Evolutionary conservation across 2,888 invertebrate species (phyloP).

Genomic region (Callinectes sapidus): DNA sequence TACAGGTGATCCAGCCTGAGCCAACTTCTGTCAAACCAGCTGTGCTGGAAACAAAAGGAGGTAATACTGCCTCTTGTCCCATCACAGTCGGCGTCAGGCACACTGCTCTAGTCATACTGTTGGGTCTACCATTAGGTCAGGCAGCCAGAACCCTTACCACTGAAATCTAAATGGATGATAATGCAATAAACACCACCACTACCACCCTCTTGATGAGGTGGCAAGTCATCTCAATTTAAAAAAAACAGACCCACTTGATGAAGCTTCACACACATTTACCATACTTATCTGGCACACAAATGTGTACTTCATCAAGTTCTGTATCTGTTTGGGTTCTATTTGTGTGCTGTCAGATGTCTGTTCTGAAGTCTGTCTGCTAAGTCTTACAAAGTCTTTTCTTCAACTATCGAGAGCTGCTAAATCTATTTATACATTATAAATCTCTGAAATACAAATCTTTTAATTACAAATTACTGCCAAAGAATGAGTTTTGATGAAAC

Average conservation of each 20-base stretch:
- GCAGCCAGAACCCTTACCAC: slow-evolving; percentile 55
- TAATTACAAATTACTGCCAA: not conserved
- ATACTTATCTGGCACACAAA: not conserved
- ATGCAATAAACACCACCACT: not conserved
- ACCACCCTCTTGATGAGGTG: slow-evolving; percentile 4
- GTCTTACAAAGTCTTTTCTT: slow-evolving; percentile 45
- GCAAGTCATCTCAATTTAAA: not conserved
- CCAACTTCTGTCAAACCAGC: slow-evolving; percentile 43
- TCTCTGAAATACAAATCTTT: not conserved
- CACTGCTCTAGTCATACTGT: slow-evolving; percentile 61
- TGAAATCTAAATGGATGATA: not conserved
- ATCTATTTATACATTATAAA: slow-evolving; percentile 18
- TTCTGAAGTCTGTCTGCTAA: slow-evolving; percentile 55
- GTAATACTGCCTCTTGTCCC: slow-evolving; percentile 1
- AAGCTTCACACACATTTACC: not conserved
- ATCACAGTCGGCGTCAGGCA: slow-evolving; percentile 43
- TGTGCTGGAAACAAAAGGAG: not conserved
- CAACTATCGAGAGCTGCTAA: slow-evolving; percentile 5
- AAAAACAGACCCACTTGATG: slow-evolving; percentile 7
- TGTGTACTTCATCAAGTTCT: not conserved
- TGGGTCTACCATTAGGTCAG: slow-evolving; percentile 61
- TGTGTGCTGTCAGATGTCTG: slow-evolving; percentile 38
- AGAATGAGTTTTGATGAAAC: not conserved
- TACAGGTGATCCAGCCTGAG: slow-evolving; percentile 60
- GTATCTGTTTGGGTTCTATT: slow-evolving; percentile 40